Base-by-base conservation (phyloP, 2,888 invertebrate genomes). In the Netelia virgata region DNA sequence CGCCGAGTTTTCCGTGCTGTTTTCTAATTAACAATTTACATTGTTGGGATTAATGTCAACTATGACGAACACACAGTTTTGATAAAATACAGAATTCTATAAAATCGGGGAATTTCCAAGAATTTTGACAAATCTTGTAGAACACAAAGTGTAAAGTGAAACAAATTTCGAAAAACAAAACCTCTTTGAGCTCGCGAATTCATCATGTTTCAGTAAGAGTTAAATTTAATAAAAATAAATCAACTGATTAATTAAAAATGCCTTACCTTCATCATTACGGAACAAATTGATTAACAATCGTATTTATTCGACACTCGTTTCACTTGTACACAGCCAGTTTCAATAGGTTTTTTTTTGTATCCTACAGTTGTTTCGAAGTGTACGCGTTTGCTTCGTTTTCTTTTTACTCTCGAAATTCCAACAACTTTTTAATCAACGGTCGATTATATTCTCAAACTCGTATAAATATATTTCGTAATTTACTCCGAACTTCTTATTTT, bases 1-100 rank as follows among this genome's bases (percentile, higher is more conserved):
- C 91, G 90, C 79, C 93, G 89, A 1, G 93, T 93, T 86, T 92
- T 92, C 16, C 90, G 90, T 41, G 90, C 86, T 78, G 88, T 88
- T 88, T 91, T 91, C 92, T 92, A 50, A 18, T 77, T 11, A 47
- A 3, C 18, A 76, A 20, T 50, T 20, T 0, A 36, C 36, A 6
- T 5, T 36, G 5, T 36, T 36, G 1, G 6, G 36, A 36, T 36
- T 36, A 36, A 36, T 6, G 6, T 36, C 1, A 36, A 36, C 36
- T 6, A 6, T 36, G 36, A 36, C 5, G 0, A 36, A 6, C 23
- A 23, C 28, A 61, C 5, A 23, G 14, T 61, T 14, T 28, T 23
- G 14, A 23, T 23, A 61, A 16, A 41, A 64, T 10, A 16, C n/a
- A 20, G 9, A 47, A 47, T 23, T 28, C 18, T 16, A 64, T 3